Percentiles rank a stretch among this genome's conserved stretches.
phyloP scores from a whole-genome alignment of 2,113 vertebrate genomes.

The Bubo bubo region DNA sequence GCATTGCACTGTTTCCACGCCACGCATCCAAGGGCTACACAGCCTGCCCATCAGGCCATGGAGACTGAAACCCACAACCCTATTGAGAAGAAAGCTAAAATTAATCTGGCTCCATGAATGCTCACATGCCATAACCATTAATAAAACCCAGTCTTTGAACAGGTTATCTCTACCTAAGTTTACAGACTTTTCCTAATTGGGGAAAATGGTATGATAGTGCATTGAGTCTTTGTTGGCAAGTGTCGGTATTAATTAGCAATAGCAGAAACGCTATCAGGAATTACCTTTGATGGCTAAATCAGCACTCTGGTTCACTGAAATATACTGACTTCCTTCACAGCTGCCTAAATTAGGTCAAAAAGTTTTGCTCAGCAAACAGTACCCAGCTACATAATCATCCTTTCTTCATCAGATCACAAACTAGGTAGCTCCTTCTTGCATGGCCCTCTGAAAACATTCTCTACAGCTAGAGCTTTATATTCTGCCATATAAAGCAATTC shows the following conservation, averaged over 20 bases:
- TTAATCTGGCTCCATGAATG: neutral
- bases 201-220: rapidly evolving
- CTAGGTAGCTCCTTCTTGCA: neutral
- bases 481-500: neutral
- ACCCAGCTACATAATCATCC: neutral
- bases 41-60: neutral
- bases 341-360: neutral
- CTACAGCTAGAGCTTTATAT: neutral
- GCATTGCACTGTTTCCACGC: neutral
- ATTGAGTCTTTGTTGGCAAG: neutral
- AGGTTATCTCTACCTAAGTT: neutral
- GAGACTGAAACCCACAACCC: neutral
- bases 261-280: neutral
- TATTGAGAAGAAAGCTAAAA: neutral
- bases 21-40: neutral
- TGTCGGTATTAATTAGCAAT: neutral
- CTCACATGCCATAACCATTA: neutral
- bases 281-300: neutral
- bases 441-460: neutral
- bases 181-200: neutral
- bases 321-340: neutral
- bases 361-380: neutral
- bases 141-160: neutral
- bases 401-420: neutral
- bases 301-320: neutral